These are phyloP conservation scores for Abrostola tripartita DNA, from an alignment of 2,888 invertebrate species.

Conservation along the genomic window DNA sequence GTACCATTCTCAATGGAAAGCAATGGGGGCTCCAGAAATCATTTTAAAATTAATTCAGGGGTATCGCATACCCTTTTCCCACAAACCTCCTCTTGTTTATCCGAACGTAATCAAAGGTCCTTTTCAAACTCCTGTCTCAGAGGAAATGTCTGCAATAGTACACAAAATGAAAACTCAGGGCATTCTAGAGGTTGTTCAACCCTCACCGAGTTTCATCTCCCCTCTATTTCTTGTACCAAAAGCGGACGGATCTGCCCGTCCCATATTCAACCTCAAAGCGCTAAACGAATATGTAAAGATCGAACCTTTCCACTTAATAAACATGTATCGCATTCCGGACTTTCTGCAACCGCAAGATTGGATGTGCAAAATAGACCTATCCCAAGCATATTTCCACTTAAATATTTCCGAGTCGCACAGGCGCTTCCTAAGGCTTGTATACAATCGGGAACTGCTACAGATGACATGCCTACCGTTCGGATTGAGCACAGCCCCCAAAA, in stretches of 20 bases:
- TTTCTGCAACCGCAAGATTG: conserved; percentile 11
- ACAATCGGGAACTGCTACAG: neutral
- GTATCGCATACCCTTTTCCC: neutral
- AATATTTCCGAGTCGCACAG: neutral
- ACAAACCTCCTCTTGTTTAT: neutral
- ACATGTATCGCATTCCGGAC: conserved; percentile 5
- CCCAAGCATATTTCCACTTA: conserved; percentile 10
- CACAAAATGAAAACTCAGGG: neutral
- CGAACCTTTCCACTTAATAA: conserved; percentile 8
- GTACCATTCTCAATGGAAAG: neutral
- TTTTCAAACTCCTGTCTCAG: neutral
- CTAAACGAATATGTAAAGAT: conserved; percentile 6
- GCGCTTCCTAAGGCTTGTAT: neutral
- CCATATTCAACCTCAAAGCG: neutral
- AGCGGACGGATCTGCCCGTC: neutral
- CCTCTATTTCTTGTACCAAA: neutral
- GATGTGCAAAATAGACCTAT: conserved; percentile 8
- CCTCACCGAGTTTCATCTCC: neutral
- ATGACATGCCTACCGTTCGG: neutral
- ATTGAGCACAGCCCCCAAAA: neutral
- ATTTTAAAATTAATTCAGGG: neutral
- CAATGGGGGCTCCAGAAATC: neutral
- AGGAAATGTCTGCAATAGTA: neutral
- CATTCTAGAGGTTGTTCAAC: neutral
- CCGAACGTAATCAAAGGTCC: neutral